These are phyloP conservation scores for Pentalonia nigronervosa DNA, from an alignment of 1,140 invertebrate genomes.

Conservation along the genomic window DNA sequence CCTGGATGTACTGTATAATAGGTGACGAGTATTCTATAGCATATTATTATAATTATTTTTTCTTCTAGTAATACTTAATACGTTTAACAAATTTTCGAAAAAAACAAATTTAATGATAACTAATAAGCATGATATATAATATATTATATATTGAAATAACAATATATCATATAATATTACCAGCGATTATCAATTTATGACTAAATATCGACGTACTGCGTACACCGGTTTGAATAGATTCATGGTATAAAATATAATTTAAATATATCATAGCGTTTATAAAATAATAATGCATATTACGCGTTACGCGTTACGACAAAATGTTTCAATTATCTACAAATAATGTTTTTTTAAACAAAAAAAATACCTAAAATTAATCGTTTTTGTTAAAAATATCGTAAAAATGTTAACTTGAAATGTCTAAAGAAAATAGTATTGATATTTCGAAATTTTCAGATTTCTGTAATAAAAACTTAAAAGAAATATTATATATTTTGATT, in stretches of 20 bases:
- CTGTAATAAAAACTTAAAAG: neutral
- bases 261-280: too few species aligned
- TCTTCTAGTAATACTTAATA: too few species aligned
- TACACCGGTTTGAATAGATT: neutral
- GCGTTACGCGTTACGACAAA: neutral
- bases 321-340: neutral
- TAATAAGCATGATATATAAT: too few species aligned
- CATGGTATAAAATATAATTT: neutral
- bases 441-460: neutral
- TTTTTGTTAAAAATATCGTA: neutral
- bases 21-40: neutral
- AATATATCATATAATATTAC: neutral
- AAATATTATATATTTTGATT: neutral
- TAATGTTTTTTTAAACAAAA: neutral
- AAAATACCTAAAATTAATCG: too few species aligned
- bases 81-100: too few species aligned
- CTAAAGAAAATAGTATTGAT: neutral
- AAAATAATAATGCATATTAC: too few species aligned
- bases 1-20: neutral
- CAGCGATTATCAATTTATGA: neutral
- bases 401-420: neutral
- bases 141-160: too few species aligned
- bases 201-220: neutral
- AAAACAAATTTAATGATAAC: too few species aligned
- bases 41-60: too few species aligned